phyloP scores from a whole-genome alignment of 2,113 vertebrate species.

The Engystomops pustulosus region DNA sequence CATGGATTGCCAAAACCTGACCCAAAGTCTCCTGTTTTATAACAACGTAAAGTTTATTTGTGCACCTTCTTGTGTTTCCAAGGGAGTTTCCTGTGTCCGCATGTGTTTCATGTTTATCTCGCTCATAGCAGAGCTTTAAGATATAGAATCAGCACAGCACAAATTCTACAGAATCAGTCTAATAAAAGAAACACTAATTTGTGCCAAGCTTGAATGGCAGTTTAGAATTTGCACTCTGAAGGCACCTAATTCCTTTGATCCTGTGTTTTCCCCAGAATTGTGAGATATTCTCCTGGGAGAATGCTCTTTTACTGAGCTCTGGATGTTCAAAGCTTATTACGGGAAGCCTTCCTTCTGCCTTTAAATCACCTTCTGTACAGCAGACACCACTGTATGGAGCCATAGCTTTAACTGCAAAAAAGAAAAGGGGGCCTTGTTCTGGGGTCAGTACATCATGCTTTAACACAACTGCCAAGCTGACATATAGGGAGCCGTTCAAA shows the following conservation, averaged over 20 bases:
- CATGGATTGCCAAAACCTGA: background rate
- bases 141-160: constrained; percentile 23
- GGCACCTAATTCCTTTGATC: constrained; percentile 58
- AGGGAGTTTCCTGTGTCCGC: constrained; percentile 35
- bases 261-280: constrained; percentile 46
- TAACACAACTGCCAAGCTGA: constrained; percentile 51
- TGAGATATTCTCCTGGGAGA: constrained; percentile 44
- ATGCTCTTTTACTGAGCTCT: constrained; percentile 44
- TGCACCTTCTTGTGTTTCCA: constrained; percentile 42
- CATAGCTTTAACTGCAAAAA: constrained; percentile 15
- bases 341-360: constrained; percentile 47
- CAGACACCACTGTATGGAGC: constrained; percentile 34
- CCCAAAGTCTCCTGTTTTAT: constrained; percentile 7
- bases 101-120: constrained; percentile 50
- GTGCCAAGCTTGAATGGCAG: constrained; percentile 55
- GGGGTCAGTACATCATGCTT: constrained; percentile 22
- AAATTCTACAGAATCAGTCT: constrained; percentile 45
- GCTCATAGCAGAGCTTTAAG: constrained; percentile 31
- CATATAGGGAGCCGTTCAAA: constrained; percentile 47
- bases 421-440: constrained; percentile 42
- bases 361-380: constrained; percentile 44
- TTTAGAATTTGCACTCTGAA: constrained; percentile 53
- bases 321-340: constrained; percentile 56
- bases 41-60: background rate
- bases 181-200: constrained; percentile 57